Evolutionary conservation across 2,797 vertebrate species (phyloP).

Genomic region (Silurus lanzhouensis): DNA sequence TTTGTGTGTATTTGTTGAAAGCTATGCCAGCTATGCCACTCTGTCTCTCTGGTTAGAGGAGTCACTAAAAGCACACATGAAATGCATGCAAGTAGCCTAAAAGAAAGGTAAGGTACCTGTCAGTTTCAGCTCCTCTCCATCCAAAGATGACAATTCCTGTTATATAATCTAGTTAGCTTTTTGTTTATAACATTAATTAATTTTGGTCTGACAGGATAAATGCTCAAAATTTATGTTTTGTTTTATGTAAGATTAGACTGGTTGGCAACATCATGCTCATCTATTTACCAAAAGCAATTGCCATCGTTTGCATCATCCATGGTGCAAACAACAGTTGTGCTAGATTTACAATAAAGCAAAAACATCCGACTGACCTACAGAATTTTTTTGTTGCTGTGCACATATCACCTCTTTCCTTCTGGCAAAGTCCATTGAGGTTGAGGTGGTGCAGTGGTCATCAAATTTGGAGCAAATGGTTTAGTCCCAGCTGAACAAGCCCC

Average conservation of each 20-base stretch:
- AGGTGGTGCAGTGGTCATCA: conserved; percentile 38
- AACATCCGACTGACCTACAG: conserved; percentile 35
- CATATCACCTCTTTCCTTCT: conserved; percentile 30
- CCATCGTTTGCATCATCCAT: conserved; percentile 18
- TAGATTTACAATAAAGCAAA: conserved; percentile 21
- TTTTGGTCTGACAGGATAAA: neutral
- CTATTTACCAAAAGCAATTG: conserved; percentile 22
- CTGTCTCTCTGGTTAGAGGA: neutral
- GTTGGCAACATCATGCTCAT: conserved; percentile 7
- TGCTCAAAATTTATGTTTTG: conserved; percentile 3
- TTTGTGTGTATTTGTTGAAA: no score
- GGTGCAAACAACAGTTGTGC: neutral
- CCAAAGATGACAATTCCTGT: neutral
- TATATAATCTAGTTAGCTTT: neutral
- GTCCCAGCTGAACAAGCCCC: conserved; percentile 33
- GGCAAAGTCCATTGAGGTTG: conserved; percentile 42
- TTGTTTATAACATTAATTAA: neutral
- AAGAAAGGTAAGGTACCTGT: neutral
- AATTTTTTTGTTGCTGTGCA: neutral
- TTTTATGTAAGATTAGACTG: conserved; percentile 3
- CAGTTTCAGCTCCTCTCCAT: neutral
- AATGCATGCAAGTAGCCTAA: neutral
- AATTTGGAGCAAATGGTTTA: conserved; percentile 35
- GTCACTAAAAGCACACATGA: neutral
- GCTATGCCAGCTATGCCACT: no score